These are phyloP conservation scores for Operophtera brumata DNA, from an alignment of 2,888 invertebrate species.

Conservation along the genomic window DNA sequence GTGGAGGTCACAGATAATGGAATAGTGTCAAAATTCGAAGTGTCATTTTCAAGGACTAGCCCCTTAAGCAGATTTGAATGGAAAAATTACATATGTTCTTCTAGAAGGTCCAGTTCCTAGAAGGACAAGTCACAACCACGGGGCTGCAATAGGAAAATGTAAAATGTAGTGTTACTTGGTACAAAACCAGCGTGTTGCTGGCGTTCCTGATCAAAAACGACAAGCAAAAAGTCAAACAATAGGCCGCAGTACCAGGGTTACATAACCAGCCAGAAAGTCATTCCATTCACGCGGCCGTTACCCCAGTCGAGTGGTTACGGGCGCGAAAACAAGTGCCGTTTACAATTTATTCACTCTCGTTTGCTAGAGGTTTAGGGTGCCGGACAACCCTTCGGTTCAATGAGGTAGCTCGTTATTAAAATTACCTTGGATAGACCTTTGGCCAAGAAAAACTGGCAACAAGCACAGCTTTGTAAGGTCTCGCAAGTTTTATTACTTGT, in stretches of 20 bases:
- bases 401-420: slow-evolving; percentile 39
- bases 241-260: slow-evolving; percentile 6
- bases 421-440: slow-evolving; percentile 34
- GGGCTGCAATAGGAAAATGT: no score
- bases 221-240: slow-evolving; percentile 16
- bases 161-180: background rate
- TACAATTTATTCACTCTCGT: slow-evolving; percentile 41
- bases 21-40: no score
- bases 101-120: no score
- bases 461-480: no score
- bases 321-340: slow-evolving; percentile 44
- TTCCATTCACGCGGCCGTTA: slow-evolving; percentile 16
- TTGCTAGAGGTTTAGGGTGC: slow-evolving; percentile 34
- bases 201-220: background rate
- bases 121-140: no score
- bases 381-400: slow-evolving; percentile 44
- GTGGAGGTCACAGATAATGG: no score
- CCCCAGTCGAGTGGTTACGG: slow-evolving; percentile 38
- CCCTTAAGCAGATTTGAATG: no score
- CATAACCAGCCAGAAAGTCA: slow-evolving; percentile 14
- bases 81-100: no score
- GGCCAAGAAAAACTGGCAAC: no score
- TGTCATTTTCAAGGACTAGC: no score
- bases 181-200: background rate
- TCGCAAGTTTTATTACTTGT: no score